A percentile compares a stretch with the other conserved stretches of the same genome.
These are phyloP conservation scores for Trachelus iudaicus DNA, from an alignment of 2,888 invertebrate species.

Conservation along the genomic window DNA sequence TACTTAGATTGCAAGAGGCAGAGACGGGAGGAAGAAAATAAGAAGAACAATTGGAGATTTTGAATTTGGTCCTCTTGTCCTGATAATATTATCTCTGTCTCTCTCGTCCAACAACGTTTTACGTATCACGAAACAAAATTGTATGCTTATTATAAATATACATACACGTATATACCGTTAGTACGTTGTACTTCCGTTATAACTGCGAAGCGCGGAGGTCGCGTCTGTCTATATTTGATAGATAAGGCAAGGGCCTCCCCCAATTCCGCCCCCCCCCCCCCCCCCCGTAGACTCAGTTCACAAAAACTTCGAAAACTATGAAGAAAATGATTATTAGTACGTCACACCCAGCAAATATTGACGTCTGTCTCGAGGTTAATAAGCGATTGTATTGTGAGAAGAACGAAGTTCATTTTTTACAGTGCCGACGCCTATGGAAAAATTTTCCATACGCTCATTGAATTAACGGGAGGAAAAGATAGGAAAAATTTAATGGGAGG, in stretches of 20 bases:
- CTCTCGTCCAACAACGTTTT: too few relatives aligned
- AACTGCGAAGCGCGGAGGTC: conserved; percentile 23
- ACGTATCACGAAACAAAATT: too few relatives aligned
- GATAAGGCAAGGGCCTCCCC: background rate
- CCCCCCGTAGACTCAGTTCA: background rate
- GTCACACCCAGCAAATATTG: background rate
- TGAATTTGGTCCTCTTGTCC: background rate
- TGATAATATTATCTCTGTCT: too few relatives aligned
- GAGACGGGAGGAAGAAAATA: too few relatives aligned
- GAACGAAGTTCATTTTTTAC: background rate
- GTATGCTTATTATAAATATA: background rate
- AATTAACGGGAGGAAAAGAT: too few relatives aligned
- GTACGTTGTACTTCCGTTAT: conserved; percentile 5
- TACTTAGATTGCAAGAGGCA: too few relatives aligned
- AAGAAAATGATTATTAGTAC: too few relatives aligned
- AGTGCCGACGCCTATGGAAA: background rate
- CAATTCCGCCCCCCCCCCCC: too few relatives aligned
- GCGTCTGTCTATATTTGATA: background rate
- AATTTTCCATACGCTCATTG: too few relatives aligned
- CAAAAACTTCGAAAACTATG: background rate
- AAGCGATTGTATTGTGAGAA: background rate
- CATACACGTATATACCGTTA: background rate
- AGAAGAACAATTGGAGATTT: too few relatives aligned
- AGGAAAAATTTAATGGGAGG: too few relatives aligned
- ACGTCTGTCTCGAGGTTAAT: background rate